A percentile compares a stretch with the other conserved stretches of the same genome.
Evolutionary conservation across 2,888 invertebrate species (phyloP).

Genomic region (Yponomeuta malinellus): DNA sequence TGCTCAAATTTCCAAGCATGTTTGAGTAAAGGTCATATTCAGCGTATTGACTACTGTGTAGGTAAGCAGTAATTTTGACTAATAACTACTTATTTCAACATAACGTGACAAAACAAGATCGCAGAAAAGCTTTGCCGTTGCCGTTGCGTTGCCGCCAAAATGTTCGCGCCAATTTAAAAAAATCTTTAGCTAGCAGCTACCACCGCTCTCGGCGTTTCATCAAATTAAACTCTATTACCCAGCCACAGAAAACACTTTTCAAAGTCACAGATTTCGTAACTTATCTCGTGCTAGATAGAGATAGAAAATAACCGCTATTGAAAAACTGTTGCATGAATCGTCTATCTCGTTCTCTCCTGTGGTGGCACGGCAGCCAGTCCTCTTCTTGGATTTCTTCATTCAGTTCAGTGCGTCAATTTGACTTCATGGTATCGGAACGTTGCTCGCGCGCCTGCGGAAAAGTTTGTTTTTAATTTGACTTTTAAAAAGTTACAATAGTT

Average conservation of each 20-base stretch:
- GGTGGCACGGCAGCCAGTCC: neutral
- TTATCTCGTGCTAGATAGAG: constrained; percentile 10
- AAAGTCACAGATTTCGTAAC: neutral
- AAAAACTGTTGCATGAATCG: neutral
- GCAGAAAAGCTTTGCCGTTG: too few species aligned
- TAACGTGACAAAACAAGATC: too few species aligned
- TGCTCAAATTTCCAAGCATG: too few species aligned
- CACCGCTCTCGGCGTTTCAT: neutral
- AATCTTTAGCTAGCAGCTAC: neutral
- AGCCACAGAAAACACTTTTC: neutral
- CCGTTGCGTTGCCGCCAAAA: constrained; percentile 3
- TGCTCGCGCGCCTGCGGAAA: constrained; percentile 2
- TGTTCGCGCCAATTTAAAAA: constrained; percentile 9
- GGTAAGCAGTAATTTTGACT: too few species aligned
- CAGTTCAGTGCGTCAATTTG: constrained; percentile 11
- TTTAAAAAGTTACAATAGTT: neutral
- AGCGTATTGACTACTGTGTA: too few species aligned
- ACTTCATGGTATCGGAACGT: neutral
- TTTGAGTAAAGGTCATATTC: too few species aligned
- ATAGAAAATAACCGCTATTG: neutral
- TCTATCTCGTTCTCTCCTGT: constrained; percentile 6
- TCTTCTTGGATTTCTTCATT: neutral
- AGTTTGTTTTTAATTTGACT: neutral
- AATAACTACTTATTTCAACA: too few species aligned
- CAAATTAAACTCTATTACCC: neutral